Base-by-base conservation (phyloP, 2,113 vertebrate species). In the Spheniscus mendiculus region DNA sequence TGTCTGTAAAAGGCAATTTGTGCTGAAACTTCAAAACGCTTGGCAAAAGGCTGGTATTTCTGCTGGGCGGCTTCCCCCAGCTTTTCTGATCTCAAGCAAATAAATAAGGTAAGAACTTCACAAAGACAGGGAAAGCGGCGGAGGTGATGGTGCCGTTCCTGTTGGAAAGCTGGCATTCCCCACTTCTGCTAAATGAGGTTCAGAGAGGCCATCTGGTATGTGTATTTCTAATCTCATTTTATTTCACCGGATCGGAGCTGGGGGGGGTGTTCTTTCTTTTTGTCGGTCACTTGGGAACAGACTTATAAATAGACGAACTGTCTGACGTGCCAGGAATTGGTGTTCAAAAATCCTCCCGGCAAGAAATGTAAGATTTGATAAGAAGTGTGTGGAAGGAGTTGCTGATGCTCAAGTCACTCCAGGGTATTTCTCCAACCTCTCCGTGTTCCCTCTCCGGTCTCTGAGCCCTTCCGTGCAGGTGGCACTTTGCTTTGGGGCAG, bases 281-380 rank as follows among this genome's bases (percentile, higher is more conserved):
- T 44, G 44, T 49, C 82, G 23, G 32, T 38, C 44, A 2, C 36
- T 85, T 26, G 61, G 49, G 85, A 69, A 25, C 73, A 50, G 47
- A 6, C 3, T 40, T 32, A 40, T 6, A 74, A 95, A 83, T 2
- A 45, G 15, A 30, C 1, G 4, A 76, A 32, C 19, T 38, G 13
- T n/a, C 47, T 6, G 1, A 29, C 0, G 3, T 22, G 62, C 44
- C 62, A 30, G 44, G n/a, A 63, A 19, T 0, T 14, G 34, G 20
- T 10, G 55, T 16, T 82, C 61, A 32, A 20, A 88, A 79, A 15
- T 32, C 52, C 23, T 83, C 34, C 62, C 56, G 0, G 0, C 6
- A 0, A 26, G n/a, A 4, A 5, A 42, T 0, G 12, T 0, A 9
- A 52, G 40, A 4, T 7, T 47, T 42, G 65, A 1, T 26, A 1